Base-by-base conservation (phyloP, 2,888 invertebrate species). In the Iphiclides podalirius region DNA sequence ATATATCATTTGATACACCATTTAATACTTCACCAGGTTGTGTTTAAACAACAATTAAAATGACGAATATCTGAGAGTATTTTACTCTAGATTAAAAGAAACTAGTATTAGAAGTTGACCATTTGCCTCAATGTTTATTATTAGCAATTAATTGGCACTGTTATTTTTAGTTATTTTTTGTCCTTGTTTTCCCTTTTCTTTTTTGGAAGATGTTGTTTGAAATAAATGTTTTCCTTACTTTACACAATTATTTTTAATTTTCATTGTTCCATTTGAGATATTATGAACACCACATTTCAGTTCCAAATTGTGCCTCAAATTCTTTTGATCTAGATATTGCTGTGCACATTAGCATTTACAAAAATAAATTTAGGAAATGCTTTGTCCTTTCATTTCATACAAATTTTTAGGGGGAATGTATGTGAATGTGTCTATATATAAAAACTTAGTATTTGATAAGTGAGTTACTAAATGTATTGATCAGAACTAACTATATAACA, bases 121-220 rank as follows among this genome's bases (percentile, higher is more conserved):
- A 52, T 52, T 61, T 53, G 55, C 52, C 55, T 57, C n/a, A n/a
- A 66, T 70, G 72, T 69, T 66, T 67, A 39, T 35, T 47, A 67
- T 69, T 76, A 75, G 68, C 67, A 67, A 67, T 66, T 79, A 77
- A 82, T 87, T 79, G 84, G 85, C 86, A 83, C 82, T 87, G 86
- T 86, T 87, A 77, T 81, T 76, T 71, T 76, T 82, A 75, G 73
- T 79, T 81, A 76, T 73, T 79, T 72, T 72, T 75, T 62, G 67
- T 77, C 76, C 68, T 70, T 80, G 78, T 77, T 63, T 64, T 72
- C 77, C 73, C 70, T 64, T 76, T 74, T 70, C 66, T 72, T 67
- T 75, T 70, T 69, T 70, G 69, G 67, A 73, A 72, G 72, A 72
- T 78, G 77, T 84, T 86, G 75, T 83, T 79, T 60, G 71, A 76